A percentile compares a stretch with the other conserved stretches of the same genome.
Conservation (phyloP, 2,113 vertebrate species). For the Microcebus tavaratra region DNA sequence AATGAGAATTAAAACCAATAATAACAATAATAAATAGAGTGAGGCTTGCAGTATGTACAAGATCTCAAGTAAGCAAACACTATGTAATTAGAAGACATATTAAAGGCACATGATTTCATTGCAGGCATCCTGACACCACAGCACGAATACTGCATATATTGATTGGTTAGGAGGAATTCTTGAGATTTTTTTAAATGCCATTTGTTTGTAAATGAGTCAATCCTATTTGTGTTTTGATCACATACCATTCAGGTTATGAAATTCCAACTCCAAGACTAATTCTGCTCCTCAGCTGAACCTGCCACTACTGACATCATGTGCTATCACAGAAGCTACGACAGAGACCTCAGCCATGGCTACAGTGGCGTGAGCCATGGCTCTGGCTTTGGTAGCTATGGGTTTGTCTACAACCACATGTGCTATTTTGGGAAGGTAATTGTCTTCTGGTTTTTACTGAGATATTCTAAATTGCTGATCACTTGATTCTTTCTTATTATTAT, state of each 20-base stretch:
- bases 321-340: background rate
- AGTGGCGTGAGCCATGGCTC: background rate
- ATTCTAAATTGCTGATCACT: background rate
- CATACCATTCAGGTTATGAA: background rate
- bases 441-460: background rate
- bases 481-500: background rate
- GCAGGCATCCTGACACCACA: background rate
- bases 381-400: no score
- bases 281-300: background rate
- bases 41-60: background rate
- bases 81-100: background rate
- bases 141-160: background rate
- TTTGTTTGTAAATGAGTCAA: background rate
- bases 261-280: background rate
- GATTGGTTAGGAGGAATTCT: background rate
- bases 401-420: background rate
- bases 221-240: background rate
- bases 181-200: background rate
- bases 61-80: background rate
- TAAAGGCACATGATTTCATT: background rate
- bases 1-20: background rate
- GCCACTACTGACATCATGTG: background rate
- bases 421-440: background rate
- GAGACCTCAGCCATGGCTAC: background rate
- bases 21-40: background rate